Evolutionary conservation across 2,113 vertebrate species (phyloP).

Genomic region (Pseudois nayaur): DNA sequence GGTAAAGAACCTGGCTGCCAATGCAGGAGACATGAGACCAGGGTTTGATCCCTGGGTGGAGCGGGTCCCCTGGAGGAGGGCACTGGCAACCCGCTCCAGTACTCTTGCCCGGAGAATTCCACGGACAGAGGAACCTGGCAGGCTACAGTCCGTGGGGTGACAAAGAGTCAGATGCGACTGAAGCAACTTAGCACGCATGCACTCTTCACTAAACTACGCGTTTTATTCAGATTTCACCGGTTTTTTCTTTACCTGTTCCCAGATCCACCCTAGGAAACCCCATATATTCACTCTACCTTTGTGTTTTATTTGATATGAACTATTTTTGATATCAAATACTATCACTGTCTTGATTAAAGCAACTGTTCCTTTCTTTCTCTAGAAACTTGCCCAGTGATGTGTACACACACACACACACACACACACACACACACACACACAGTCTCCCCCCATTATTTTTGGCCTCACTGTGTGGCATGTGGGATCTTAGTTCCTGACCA

Average conservation of each 20-base stretch:
- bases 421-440: neutral
- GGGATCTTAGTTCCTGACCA: neutral
- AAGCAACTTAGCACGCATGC: neutral
- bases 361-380: neutral
- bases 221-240: neutral
- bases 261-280: neutral
- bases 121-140: neutral
- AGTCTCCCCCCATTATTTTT: neutral
- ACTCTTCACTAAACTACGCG: neutral
- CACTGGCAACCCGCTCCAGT: neutral
- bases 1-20: neutral
- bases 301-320: neutral
- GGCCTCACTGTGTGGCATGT: neutral
- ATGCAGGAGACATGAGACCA: neutral
- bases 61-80: neutral
- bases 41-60: neutral
- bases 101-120: neutral
- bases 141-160: neutral
- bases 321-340: neutral
- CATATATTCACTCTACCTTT: neutral
- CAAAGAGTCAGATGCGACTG: neutral
- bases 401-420: neutral
- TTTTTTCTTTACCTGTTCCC: neutral
- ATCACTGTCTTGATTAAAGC: neutral
- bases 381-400: neutral